Evolutionary conservation across 1,140 invertebrate species (phyloP).

Genomic region (Tetramorium simillimum): DNA sequence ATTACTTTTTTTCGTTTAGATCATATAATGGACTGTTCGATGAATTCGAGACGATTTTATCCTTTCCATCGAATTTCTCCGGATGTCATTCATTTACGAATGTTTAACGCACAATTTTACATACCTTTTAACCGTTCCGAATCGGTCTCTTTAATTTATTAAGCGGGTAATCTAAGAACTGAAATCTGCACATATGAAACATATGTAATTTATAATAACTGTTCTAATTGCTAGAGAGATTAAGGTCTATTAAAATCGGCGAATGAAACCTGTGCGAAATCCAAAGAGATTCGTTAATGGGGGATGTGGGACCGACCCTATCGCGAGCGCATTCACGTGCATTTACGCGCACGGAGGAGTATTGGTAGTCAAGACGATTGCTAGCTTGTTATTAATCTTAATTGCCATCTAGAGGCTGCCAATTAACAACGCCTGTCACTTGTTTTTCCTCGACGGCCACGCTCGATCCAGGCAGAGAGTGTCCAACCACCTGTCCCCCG

Average conservation of each 20-base stretch:
- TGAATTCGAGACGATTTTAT: neutral
- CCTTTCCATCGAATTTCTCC: neutral
- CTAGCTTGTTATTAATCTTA: conserved; percentile 82
- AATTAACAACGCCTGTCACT: conserved; percentile 84
- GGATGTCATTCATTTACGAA: neutral
- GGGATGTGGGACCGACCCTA: neutral
- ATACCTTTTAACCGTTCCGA: neutral
- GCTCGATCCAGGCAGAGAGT: conserved; percentile 54
- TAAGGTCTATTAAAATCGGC: neutral
- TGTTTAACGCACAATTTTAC: neutral
- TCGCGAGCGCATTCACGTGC: neutral
- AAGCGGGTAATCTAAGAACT: neutral
- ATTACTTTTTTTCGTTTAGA: neutral
- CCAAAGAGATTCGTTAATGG: conserved; percentile 15
- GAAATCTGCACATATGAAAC: neutral
- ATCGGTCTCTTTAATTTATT: neutral
- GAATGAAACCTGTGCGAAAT: conserved; percentile 23
- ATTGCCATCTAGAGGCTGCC: conserved; percentile 82
- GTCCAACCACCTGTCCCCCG: conserved; percentile 43
- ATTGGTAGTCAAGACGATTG: conserved; percentile 68
- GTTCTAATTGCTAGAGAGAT: neutral
- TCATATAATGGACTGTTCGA: neutral
- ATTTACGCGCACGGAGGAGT: conserved; percentile 25
- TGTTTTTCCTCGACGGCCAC: conserved; percentile 64
- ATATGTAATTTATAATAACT: neutral